Evolutionary conservation across 1,140 invertebrate genomes (phyloP).

Genomic region (Drosophila bifasciata): DNA sequence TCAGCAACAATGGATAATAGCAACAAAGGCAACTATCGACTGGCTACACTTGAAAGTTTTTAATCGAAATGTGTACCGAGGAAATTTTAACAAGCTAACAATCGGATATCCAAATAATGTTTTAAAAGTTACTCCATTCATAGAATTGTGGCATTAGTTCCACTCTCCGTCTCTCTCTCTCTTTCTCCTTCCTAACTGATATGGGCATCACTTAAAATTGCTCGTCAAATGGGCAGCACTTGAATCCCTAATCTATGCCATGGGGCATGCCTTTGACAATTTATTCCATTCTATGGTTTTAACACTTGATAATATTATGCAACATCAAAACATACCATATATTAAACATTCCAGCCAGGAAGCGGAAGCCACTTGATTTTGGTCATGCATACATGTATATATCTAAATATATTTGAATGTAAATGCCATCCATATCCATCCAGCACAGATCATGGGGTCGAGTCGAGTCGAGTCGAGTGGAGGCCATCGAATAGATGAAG

Average conservation of each 20-base stretch:
- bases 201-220: too few relatives aligned
- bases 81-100: too few relatives aligned
- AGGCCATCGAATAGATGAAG: background rate
- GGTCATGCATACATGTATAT: conserved; percentile 3
- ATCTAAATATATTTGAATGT: conserved; percentile 19
- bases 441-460: conserved; percentile 5
- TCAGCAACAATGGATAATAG: conserved; percentile 24
- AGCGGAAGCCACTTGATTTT: conserved; percentile 38
- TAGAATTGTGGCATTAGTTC: too few relatives aligned
- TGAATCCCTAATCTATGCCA: background rate
- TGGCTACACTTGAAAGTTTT: too few relatives aligned
- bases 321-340: background rate
- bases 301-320: background rate
- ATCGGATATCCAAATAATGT: too few relatives aligned
- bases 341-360: conserved; percentile 6
- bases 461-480: background rate
- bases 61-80: too few relatives aligned
- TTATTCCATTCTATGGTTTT: background rate
- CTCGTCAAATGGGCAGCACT: too few relatives aligned
- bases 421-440: conserved; percentile 46
- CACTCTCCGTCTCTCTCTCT: too few relatives aligned
- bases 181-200: too few relatives aligned
- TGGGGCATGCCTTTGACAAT: background rate
- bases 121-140: too few relatives aligned
- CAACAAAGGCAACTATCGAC: conserved; percentile 11